Evolutionary conservation across 1,140 invertebrate genomes (phyloP).

Genomic region (Chelonus insularis): DNA sequence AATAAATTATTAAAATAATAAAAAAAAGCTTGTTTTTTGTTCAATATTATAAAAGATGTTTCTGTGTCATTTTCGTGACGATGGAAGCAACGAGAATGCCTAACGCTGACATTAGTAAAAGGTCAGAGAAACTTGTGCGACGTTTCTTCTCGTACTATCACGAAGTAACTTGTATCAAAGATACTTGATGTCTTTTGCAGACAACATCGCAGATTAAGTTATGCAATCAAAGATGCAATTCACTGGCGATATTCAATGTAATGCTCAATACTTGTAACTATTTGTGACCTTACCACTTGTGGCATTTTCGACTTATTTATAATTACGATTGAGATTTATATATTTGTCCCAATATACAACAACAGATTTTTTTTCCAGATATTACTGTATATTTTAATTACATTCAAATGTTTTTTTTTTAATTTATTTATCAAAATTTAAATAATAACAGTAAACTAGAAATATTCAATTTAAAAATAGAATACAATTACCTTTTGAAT

Average conservation of each 20-base stretch:
- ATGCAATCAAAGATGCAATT: conserved; percentile 21
- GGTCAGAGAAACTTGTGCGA: conserved; percentile 32
- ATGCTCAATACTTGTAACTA: not conserved
- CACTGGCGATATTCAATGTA: conserved; percentile 19
- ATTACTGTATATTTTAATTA: too few relatives aligned
- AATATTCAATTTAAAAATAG: too few relatives aligned
- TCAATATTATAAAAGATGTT: not conserved
- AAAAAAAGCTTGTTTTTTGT: not conserved
- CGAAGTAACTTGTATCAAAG: not conserved
- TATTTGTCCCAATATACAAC: not conserved
- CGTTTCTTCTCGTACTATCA: conserved; percentile 6
- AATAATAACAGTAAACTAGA: too few relatives aligned
- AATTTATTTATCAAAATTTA: not conserved
- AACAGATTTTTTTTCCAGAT: not conserved
- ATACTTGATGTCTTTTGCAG: not conserved
- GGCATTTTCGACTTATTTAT: conserved; percentile 32
- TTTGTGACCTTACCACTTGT: conserved; percentile 18
- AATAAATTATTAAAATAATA: too few relatives aligned
- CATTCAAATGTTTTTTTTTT: not conserved
- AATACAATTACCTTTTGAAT: too few relatives aligned
- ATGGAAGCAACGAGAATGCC: not conserved
- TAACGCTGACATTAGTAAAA: conserved; percentile 32
- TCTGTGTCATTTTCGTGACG: conserved; percentile 1
- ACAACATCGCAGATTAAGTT: conserved; percentile 1
- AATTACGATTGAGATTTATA: not conserved